Evolutionary conservation across 2,888 invertebrate species (phyloP).

Genomic region (Amorpha juglandis): DNA sequence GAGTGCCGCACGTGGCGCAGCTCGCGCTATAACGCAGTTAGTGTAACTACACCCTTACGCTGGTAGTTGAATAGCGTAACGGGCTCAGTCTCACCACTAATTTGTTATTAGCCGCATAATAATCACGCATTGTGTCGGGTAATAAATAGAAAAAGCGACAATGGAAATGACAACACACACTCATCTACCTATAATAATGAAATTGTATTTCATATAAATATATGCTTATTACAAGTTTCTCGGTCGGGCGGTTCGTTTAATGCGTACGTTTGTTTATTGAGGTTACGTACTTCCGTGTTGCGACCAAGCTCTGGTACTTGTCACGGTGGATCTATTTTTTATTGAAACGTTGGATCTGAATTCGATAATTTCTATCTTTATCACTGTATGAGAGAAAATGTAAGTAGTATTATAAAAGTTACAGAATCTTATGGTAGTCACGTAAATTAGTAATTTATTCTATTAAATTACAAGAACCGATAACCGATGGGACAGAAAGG

Average conservation of each 20-base stretch:
- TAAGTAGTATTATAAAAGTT: not conserved
- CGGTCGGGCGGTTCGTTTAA: slow-evolving; percentile 79
- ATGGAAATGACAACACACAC: slow-evolving; percentile 81
- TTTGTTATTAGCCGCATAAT: slow-evolving; percentile 79
- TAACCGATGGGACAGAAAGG: no score
- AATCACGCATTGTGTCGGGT: slow-evolving; percentile 80
- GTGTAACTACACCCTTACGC: not conserved
- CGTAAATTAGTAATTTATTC: no score
- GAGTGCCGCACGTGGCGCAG: no score
- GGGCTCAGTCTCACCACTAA: slow-evolving; percentile 69
- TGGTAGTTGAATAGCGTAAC: slow-evolving; percentile 62
- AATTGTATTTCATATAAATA: slow-evolving; percentile 81
- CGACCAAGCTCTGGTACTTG: slow-evolving; percentile 21
- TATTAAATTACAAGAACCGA: no score
- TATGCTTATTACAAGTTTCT: slow-evolving; percentile 69
- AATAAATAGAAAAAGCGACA: slow-evolving; percentile 83
- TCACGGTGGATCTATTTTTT: not conserved
- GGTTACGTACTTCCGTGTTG: slow-evolving; percentile 60
- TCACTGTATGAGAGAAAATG: not conserved
- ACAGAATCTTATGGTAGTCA: no score
- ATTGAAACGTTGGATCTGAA: no score
- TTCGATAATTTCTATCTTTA: not conserved
- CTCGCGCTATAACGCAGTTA: no score
- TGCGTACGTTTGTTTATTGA: slow-evolving; percentile 69
- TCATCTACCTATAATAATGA: slow-evolving; percentile 74